Conservation (phyloP, 2,888 invertebrate genomes). For the Plagiodera versicolora region DNA sequence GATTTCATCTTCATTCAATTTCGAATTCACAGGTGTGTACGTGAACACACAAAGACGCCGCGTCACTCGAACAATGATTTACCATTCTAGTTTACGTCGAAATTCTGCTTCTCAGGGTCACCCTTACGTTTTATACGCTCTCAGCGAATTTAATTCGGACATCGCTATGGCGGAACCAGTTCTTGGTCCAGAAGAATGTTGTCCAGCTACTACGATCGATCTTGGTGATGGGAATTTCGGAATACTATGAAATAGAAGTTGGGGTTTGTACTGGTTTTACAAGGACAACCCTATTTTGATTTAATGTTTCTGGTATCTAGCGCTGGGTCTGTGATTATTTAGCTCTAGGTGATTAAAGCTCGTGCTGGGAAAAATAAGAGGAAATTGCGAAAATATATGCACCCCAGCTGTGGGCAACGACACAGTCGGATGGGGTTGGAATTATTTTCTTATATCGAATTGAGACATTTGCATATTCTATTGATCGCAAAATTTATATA, state of each 20-base stretch:
- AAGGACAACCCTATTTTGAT: neutral
- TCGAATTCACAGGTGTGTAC: no score
- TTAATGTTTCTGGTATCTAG: constrained; percentile 6
- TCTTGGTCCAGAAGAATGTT: constrained; percentile 10
- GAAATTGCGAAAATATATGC: constrained; percentile 10
- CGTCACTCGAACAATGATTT: neutral
- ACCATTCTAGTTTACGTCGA: neutral
- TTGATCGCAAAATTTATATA: constrained; percentile 14
- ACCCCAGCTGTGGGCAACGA: constrained; percentile 3
- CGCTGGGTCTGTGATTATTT: neutral
- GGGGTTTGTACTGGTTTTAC: neutral
- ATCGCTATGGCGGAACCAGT: constrained; percentile 8
- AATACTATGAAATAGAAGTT: neutral
- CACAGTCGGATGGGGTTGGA: constrained; percentile 14
- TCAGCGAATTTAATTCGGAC: constrained; percentile 7
- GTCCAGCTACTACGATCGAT: neutral
- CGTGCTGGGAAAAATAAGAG: constrained; percentile 11
- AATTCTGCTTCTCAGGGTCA: constrained; percentile 10
- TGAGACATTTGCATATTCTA: constrained; percentile 18
- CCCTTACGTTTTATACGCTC: constrained; percentile 7
- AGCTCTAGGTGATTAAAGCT: constrained; percentile 12
- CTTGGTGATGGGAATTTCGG: constrained; percentile 6
- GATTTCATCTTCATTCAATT: no score
- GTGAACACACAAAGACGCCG: no score
- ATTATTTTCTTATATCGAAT: constrained; percentile 14